Base-by-base conservation (phyloP, 1,140 invertebrate genomes). In the Lerema accius region DNA sequence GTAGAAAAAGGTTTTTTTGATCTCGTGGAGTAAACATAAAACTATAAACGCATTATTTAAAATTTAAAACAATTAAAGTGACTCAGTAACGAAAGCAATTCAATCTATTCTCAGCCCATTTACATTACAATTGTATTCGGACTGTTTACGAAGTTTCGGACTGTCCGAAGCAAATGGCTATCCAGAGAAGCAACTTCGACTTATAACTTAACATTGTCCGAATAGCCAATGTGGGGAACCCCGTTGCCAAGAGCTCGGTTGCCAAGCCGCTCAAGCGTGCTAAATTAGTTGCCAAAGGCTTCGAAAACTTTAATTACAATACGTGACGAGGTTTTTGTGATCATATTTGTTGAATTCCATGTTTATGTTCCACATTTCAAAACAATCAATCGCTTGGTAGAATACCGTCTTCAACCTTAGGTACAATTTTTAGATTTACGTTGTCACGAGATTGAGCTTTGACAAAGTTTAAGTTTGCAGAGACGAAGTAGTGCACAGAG, bases 231-330 rank as follows among this genome's bases (percentile, higher is more conserved):
- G 23, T 32, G 1, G 4, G 4, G 13, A 11, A 28, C 45, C n/a
- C 13, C 1, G 45, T 48, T 48, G 45, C 45, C 45, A 48, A 48
- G 23, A 26, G 10, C 19, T 5, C 16, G 40, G 16, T 43, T 48
- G 45, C 45, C 45, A 48, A 48, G 13, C 15, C 14, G 17, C 10
- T 23, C n/a, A 1, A 10, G 15, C 11, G 11, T 48, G 45, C 45
- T 23, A 48, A 48, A 26, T 48, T 23, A 10, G 45, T 48, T 48
- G 23, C 45, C 23, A 48, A 23, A 26, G 45, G 23, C 17, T 26
- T 28, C 15, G 45, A 46, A 46, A 23, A 23, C 19, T 46, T 46
- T 46, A 46, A 46, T 46, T 46, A 46, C 43, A 26, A 4, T 46
- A 3, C 43, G 43, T 23, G 43, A 3, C 19, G 43, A 19, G 15